Evolutionary conservation across 2,113 vertebrate genomes (phyloP).

Genomic region (Callithrix jacchus): DNA sequence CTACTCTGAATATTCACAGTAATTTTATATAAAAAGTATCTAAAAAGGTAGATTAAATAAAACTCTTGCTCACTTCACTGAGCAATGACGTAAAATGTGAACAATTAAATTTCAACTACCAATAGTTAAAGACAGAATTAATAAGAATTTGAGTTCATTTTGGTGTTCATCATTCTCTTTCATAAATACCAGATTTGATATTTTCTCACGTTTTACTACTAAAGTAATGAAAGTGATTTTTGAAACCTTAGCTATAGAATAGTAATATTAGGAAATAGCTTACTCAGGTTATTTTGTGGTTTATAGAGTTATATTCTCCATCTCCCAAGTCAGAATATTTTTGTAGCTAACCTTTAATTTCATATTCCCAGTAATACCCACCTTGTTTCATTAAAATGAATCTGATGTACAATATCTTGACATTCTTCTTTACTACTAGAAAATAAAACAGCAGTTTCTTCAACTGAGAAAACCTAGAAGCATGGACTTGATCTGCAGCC

Average conservation of each 20-base stretch:
- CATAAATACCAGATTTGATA: neutral
- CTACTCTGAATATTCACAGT: conserved; percentile 25
- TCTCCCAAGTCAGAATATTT: conserved; percentile 30
- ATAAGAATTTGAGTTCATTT: conserved; percentile 24
- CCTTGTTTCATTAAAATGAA: conserved; percentile 54
- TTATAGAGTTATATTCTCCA: conserved; percentile 34
- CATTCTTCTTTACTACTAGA: conserved; percentile 18
- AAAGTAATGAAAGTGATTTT: conserved; percentile 50
- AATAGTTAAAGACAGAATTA: conserved; percentile 24
- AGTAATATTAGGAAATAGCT: conserved; percentile 33
- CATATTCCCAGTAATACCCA: conserved; percentile 18
- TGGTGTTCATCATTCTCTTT: neutral
- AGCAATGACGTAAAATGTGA: neutral
- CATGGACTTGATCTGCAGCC: conserved; percentile 58
- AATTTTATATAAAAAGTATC: conserved; percentile 41
- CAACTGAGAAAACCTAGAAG: conserved; percentile 40
- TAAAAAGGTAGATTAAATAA: conserved; percentile 18
- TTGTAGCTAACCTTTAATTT: conserved; percentile 56
- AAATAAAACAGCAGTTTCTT: conserved; percentile 65
- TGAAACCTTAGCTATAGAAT: conserved; percentile 22
- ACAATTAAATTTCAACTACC: conserved; percentile 25
- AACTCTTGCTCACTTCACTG: neutral
- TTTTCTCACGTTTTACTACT: conserved; percentile 28
- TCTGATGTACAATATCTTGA: conserved; percentile 40
- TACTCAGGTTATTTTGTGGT: conserved; percentile 8